Percentiles rank a stretch among this genome's conserved stretches.
These are phyloP conservation scores for Malachius bipustulatus DNA, from an alignment of 2,888 invertebrate genomes.

Conservation along the genomic window DNA sequence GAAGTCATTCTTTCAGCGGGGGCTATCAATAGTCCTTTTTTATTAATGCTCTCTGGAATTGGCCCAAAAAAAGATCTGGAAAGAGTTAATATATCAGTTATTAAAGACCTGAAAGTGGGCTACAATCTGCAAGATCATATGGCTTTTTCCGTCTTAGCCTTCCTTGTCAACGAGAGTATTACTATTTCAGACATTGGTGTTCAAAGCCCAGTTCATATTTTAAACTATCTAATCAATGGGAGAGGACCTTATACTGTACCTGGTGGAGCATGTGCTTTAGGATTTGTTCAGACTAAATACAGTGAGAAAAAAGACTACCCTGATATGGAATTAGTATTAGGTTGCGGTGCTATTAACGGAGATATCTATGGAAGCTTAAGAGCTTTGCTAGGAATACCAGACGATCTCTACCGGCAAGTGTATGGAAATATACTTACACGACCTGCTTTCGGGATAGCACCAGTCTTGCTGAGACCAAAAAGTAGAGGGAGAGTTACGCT, in stretches of 20 bases:
- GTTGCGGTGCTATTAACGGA: conserved; percentile 62
- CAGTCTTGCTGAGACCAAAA: conserved; percentile 60
- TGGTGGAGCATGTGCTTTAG: conserved; percentile 66
- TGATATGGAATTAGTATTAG: conserved; percentile 70
- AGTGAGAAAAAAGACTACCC: conserved; percentile 45
- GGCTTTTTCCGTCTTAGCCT: conserved; percentile 58
- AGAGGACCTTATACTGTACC: conserved; percentile 64
- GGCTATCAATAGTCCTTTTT: conserved; percentile 71
- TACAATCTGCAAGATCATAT: conserved; percentile 74
- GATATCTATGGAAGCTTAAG: conserved; percentile 58
- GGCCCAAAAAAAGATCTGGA: conserved; percentile 53
- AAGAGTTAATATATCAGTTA: conserved; percentile 46
- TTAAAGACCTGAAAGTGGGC: conserved; percentile 63
- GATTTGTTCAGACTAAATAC: conserved; percentile 57
- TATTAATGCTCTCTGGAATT: conserved; percentile 76
- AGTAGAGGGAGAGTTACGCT: conserved; percentile 63
- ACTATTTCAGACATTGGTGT: conserved; percentile 51
- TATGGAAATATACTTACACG: conserved; percentile 41
- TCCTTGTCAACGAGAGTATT: conserved; percentile 56
- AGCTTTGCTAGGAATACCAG: conserved; percentile 51
- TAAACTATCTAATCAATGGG: conserved; percentile 50
- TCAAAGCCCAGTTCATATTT: conserved; percentile 42
- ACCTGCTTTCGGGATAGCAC: conserved; percentile 58
- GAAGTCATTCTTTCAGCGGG: conserved; percentile 75
- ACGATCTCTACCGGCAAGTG: conserved; percentile 45